Base-by-base conservation (phyloP, 2,113 vertebrate genomes). In the Mungos mungo region DNA sequence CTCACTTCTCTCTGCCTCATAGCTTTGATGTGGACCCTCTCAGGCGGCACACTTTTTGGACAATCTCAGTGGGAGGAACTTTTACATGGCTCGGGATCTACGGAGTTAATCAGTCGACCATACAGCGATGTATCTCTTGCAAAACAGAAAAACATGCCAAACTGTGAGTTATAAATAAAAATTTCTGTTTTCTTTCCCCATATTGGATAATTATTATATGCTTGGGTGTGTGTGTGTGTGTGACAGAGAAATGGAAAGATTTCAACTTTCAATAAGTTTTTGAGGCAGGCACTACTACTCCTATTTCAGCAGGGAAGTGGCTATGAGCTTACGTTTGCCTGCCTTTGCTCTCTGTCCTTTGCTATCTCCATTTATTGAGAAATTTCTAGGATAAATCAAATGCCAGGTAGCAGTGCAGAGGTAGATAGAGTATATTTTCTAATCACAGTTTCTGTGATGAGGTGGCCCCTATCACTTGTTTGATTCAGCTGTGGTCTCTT, bases 31-130 rank as follows among this genome's bases (percentile, higher is more conserved):
- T 92, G 2, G 99, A 99, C 69, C 99, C 99, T 54, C 97, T 99
- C 90, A 99, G 99, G 83, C 90, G 99, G 25, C 99, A 99, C 10
- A 99, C 99, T 0, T 99, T 99, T 95, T 99, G 99, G 99, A 99
- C 99, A 11, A 98, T 99, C 35, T 66, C 98, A 41, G 79, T 99
- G 14, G 99, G 99, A 45, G 99, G 99, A 92, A 99, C 99, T 2
- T 99, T 99, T 94, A 99, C 99, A 0, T 99, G 99, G 99, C 97
- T 99, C 0, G 99, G 99, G 8, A 95, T 99, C 93, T 99, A 99
- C 41, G 99, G 99, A 81, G 99, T 99, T 35, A 99, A 99, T 94
- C 99, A 99, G 93, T 99, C 99, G 8, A 99, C 99, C 1, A 99
- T 99, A 96, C 99, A 99, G 98, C 98, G 99, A 85, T 99, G 99